A percentile compares a stretch with the other conserved stretches of the same genome.
Evolutionary conservation across 1,140 invertebrate species (phyloP).

Genomic region (Bilobella aurantiaca): DNA sequence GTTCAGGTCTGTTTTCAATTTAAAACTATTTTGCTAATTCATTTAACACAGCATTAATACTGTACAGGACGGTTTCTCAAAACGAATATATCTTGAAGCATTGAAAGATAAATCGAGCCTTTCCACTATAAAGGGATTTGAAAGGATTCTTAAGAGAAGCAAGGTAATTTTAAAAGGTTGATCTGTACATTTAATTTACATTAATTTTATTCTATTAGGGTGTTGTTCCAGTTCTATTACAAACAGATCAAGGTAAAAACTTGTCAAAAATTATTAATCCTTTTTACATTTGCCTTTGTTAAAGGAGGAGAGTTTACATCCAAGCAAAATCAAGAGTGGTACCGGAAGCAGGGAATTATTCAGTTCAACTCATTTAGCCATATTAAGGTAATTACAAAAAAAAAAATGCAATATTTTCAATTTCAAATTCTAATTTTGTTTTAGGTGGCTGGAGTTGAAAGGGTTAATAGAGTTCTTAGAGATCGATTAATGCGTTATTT

Average conservation of each 20-base stretch:
- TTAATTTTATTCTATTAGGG: neutral
- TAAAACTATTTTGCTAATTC: neutral
- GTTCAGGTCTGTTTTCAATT: neutral
- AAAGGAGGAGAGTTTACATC: neutral
- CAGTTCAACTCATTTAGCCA: conserved; percentile 6
- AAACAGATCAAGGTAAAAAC: neutral
- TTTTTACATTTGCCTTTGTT: neutral
- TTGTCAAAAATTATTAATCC: neutral
- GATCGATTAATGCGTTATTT: neutral
- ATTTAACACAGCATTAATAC: neutral
- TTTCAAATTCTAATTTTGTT: neutral
- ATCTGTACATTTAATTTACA: neutral
- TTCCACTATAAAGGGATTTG: neutral
- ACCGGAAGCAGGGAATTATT: neutral
- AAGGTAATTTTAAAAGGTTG: no score
- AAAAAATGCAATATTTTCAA: neutral
- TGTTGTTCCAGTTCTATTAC: neutral
- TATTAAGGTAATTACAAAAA: neutral
- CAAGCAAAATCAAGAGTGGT: neutral
- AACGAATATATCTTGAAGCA: neutral
- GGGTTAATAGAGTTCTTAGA: neutral
- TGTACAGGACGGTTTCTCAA: conserved; percentile 12
- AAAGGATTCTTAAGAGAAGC: conserved; percentile 11
- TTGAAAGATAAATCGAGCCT: conserved; percentile 8
- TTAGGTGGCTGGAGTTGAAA: conserved; percentile 8